Evolutionary conservation across 1,140 invertebrate species (phyloP).

Genomic region (Bombus difficillimus): DNA sequence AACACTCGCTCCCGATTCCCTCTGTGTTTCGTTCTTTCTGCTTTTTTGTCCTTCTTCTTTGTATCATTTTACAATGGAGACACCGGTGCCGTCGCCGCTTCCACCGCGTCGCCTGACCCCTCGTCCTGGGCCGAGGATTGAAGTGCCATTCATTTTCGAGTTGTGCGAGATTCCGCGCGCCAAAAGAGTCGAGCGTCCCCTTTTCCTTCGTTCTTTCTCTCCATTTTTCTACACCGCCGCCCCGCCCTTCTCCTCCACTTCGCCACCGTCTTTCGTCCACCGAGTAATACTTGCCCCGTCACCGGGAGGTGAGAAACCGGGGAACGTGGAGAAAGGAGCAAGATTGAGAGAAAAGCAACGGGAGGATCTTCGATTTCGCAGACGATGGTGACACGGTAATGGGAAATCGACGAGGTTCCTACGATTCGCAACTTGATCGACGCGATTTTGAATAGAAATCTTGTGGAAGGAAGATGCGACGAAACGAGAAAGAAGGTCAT

Average conservation of each 20-base stretch:
- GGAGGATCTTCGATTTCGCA: not conserved
- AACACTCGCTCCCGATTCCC: conserved; percentile 16
- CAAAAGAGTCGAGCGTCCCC: conserved; percentile 27
- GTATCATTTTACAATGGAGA: conserved; percentile 74
- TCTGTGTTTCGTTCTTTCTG: conserved; percentile 22
- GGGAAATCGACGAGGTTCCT: not conserved
- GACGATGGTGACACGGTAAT: not conserved
- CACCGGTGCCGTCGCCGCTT: conserved; percentile 25
- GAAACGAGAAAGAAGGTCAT: not conserved
- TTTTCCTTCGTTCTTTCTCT: conserved; percentile 24
- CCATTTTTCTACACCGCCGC: not conserved
- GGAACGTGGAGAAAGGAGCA: not conserved
- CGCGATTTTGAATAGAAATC: not conserved
- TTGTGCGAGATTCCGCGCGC: conserved; percentile 48
- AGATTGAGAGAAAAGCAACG: not conserved
- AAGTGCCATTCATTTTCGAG: conserved; percentile 69
- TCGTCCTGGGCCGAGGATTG: conserved; percentile 44
- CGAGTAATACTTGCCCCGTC: conserved; percentile 26
- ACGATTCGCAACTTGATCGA: not conserved
- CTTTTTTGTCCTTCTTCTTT: conserved; percentile 59
- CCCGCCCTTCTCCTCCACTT: not conserved
- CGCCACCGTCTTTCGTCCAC: not conserved
- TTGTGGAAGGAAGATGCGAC: not conserved
- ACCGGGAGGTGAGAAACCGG: not conserved
- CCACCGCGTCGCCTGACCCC: conserved; percentile 36